Base-by-base conservation (phyloP, 92 coral and sea anemone genomes). In the Paragorgia papillata region DNA sequence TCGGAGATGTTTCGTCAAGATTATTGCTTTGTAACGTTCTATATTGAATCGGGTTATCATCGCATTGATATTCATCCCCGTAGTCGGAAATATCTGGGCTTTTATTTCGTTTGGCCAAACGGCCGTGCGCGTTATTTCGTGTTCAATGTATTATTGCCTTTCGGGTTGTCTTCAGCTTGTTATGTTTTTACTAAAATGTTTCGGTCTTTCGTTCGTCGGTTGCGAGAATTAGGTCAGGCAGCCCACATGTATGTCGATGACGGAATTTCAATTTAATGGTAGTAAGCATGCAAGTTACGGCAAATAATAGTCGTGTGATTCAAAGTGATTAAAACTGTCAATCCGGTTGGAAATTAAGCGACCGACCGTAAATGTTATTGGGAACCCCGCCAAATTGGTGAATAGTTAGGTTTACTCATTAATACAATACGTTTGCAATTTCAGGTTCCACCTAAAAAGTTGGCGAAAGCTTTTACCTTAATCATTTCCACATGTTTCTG, bases 31-130 rank as follows among this genome's bases (percentile, higher is more conserved):
- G 68, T 82, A 13, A 66, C 80, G 2, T 82, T 82, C 13, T 87
- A 86, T 69, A 44, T 86, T 9, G 87, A 86, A 48, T 82, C 84
- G 0, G 77, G 86, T 22, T 85, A 80, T 65, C 85, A 30, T 69
- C 76, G 27, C 22, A 18, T 44, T 26, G 74, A 40, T 40, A 22
- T 66, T 3, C 29, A 17, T 19, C n/a, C n/a, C n/a, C n/a, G n/a
- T n/a, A n/a, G n/a, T n/a, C n/a, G n/a, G n/a, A n/a, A n/a, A n/a
- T n/a, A 43, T 48, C 20, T 22, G 26, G 58, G 58, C 20, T 51
- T 51, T 17, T 51, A 7, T 7, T 74, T 39, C 27, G 26, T n/a
- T 21, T 74, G 54, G 63, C 69, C 80, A 30, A 34, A 57, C 14
- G 80, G 68, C 33, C 39, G 56, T 6, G 57, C 20, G 46, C 40